A percentile compares a stretch with the other conserved stretches of the same genome.
Evolutionary conservation across 2,113 vertebrate genomes (phyloP).

Genomic region (Sturnus vulgaris): DNA sequence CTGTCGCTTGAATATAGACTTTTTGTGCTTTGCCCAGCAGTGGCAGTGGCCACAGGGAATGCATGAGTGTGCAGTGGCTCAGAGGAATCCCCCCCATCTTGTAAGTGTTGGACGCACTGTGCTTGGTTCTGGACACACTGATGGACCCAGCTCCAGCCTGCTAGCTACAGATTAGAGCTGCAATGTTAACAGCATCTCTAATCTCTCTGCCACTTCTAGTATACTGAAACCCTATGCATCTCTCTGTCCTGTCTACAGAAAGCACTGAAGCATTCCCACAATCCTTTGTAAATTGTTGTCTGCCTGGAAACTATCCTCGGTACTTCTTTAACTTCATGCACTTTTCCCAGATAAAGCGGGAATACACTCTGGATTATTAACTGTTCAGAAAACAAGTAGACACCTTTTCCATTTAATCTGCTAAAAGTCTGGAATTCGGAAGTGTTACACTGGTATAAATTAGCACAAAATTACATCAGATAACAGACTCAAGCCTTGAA

Average conservation of each 20-base stretch:
- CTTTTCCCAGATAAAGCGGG: background rate
- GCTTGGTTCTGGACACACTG: background rate
- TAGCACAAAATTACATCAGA: background rate
- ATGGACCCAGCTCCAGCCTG: background rate
- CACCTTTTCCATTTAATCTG: background rate
- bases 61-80: background rate
- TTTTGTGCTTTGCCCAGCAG: background rate
- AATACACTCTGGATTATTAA: background rate
- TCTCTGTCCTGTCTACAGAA: background rate
- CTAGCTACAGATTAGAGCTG: background rate
- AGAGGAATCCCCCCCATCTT: background rate
- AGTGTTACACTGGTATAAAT: background rate
- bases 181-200: background rate
- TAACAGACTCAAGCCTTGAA: background rate
- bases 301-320: background rate
- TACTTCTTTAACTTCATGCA: background rate
- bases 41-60: background rate
- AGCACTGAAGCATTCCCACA: background rate
- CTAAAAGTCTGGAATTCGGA: background rate
- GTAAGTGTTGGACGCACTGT: background rate
- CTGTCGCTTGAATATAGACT: rapidly evolving
- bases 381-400: background rate
- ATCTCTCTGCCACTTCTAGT: background rate
- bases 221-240: background rate
- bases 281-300: background rate